Evolutionary conservation across 2,113 vertebrate genomes (phyloP).

Genomic region (Prochilodus magdalenae): DNA sequence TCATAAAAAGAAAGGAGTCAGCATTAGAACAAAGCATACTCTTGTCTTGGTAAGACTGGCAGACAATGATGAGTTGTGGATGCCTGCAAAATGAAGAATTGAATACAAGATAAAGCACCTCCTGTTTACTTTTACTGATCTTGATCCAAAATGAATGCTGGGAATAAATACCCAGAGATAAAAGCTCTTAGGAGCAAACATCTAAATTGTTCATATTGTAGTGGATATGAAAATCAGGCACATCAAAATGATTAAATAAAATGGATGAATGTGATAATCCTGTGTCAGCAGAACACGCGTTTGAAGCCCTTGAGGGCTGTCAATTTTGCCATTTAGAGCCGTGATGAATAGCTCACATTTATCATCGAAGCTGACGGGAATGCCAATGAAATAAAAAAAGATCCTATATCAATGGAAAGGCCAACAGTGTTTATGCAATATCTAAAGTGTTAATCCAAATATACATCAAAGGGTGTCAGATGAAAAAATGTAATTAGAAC

Average conservation of each 20-base stretch:
- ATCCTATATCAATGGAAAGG: conserved; percentile 9
- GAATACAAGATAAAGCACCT: not conserved
- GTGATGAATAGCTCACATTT: conserved; percentile 48
- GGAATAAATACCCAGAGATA: conserved; percentile 7
- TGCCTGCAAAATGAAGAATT: not conserved
- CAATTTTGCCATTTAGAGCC: conserved; percentile 51
- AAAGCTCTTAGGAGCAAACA: conserved; percentile 32
- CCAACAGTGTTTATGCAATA: not conserved
- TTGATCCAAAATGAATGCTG: not conserved
- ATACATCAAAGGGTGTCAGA: too few relatives aligned
- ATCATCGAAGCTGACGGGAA: conserved; percentile 39
- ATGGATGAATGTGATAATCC: conserved; percentile 48
- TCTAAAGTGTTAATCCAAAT: not conserved
- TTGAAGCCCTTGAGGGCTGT: conserved; percentile 40
- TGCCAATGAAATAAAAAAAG: conserved; percentile 41
- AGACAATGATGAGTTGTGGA: not conserved
- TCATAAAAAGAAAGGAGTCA: too few relatives aligned
- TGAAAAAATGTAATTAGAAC: not conserved
- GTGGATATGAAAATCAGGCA: conserved; percentile 22
- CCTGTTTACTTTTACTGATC: not conserved
- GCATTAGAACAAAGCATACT: too few relatives aligned
- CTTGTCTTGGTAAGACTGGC: too few relatives aligned
- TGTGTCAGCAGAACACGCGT: conserved; percentile 48
- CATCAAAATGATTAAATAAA: conserved; percentile 34
- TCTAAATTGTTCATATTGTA: not conserved